These are phyloP conservation scores for Pammene aurita DNA, from an alignment of 2,888 invertebrate genomes.

Conservation along the genomic window DNA sequence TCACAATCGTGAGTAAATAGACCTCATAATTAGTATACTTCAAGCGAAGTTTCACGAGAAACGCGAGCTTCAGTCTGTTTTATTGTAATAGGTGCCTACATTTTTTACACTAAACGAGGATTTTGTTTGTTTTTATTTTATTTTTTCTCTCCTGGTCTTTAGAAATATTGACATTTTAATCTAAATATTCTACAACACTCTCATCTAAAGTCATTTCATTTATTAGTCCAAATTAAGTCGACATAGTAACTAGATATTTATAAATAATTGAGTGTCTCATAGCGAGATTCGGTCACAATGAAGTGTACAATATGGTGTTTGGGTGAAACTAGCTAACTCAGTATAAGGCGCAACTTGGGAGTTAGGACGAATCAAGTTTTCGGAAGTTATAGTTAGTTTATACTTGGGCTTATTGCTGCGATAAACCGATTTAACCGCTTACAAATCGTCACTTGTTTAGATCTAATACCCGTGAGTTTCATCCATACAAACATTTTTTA, in stretches of 20 bases:
- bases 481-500: not conserved
- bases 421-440: conserved; percentile 62
- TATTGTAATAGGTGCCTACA: conserved; percentile 4
- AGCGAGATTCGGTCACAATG: conserved; percentile 40
- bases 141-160: not conserved
- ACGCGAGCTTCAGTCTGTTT: conserved; percentile 29
- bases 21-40: conserved; percentile 39
- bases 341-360: conserved; percentile 54
- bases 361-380: conserved; percentile 63
- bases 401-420: conserved; percentile 59
- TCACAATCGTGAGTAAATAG: conserved; percentile 39
- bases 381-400: conserved; percentile 59
- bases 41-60: conserved; percentile 27
- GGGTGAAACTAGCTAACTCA: conserved; percentile 56
- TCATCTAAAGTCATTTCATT: not conserved
- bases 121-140: not conserved
- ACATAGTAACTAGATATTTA: not conserved
- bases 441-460: conserved; percentile 44
- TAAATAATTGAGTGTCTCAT: conserved; percentile 7
- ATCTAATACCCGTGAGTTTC: not conserved
- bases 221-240: not conserved
- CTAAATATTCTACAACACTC: not conserved
- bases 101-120: conserved; percentile 23
- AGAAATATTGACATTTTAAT: not conserved
- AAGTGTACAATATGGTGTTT: conserved; percentile 49